A percentile compares a stretch with the other conserved stretches of the same genome.
These are phyloP conservation scores for Pinna nobilis DNA, from an alignment of 1,140 invertebrate species.

Conservation along the genomic window DNA sequence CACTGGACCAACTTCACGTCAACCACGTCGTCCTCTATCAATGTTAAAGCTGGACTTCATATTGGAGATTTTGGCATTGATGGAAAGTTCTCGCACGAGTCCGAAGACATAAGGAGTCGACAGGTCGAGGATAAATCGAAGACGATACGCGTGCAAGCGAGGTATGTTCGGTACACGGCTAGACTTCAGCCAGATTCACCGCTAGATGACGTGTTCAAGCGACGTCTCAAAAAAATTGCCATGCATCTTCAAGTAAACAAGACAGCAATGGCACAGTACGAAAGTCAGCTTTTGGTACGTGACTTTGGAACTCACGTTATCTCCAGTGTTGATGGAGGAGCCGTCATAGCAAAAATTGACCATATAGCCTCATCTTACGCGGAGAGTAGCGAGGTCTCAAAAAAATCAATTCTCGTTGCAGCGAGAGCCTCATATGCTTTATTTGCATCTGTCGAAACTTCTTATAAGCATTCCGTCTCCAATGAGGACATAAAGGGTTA, in stretches of 20 bases:
- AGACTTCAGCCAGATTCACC: slow-evolving; percentile 52
- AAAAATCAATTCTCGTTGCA: slow-evolving; percentile 21
- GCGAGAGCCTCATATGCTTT: slow-evolving; percentile 48
- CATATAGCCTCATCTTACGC: slow-evolving; percentile 25
- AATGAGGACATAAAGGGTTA: slow-evolving; percentile 28
- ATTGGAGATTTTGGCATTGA: slow-evolving; percentile 37
- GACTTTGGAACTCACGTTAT: slow-evolving; percentile 64
- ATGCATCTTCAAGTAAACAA: slow-evolving; percentile 45
- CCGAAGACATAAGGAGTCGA: slow-evolving; percentile 38
- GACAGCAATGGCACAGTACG: slow-evolving; percentile 52
- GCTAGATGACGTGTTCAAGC: slow-evolving; percentile 45
- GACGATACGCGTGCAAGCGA: slow-evolving; percentile 49
- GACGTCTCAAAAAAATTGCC: slow-evolving; percentile 50
- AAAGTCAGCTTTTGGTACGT: slow-evolving; percentile 56
- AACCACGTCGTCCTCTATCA: slow-evolving; percentile 51
- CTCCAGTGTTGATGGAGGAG: slow-evolving; percentile 52
- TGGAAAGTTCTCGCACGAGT: slow-evolving; percentile 57
- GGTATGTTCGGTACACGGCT: slow-evolving; percentile 51
- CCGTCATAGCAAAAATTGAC: slow-evolving; percentile 34
- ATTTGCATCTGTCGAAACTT: slow-evolving; percentile 49
- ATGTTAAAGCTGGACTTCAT: slow-evolving; percentile 39
- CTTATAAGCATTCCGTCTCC: not conserved
- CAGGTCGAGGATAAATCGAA: slow-evolving; percentile 53
- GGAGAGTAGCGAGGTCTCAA: slow-evolving; percentile 1
- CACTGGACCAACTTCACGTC: slow-evolving; percentile 54